Evolutionary conservation across 2,888 invertebrate genomes (phyloP).

Genomic region (Cyclophora albipunctata): DNA sequence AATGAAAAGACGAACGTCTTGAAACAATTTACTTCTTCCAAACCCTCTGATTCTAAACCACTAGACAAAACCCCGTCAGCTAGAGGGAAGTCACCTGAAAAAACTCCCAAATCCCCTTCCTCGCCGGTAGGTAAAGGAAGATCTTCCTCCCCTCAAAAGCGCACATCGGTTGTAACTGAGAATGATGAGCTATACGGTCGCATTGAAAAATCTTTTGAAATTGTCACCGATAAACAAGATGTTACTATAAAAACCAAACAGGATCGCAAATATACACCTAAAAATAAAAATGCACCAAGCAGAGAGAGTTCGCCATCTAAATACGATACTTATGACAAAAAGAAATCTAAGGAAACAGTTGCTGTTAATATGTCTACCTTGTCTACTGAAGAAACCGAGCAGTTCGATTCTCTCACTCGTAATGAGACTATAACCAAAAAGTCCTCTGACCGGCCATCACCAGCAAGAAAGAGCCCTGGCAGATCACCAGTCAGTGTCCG

Average conservation of each 20-base stretch:
- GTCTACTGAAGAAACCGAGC: conserved; percentile 19
- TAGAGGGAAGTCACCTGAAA: conserved; percentile 27
- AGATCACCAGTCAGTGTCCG: conserved; percentile 39
- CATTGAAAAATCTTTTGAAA: conserved; percentile 18
- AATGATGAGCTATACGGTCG: conserved; percentile 14
- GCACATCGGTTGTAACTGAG: conserved; percentile 28
- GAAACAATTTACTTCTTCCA: conserved; percentile 7
- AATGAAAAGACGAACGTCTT: conserved; percentile 24
- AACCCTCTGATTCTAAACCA: conserved; percentile 4
- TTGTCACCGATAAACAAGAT: conserved; percentile 14
- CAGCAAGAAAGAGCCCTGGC: conserved; percentile 31
- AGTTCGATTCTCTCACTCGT: conserved; percentile 24
- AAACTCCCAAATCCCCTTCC: conserved; percentile 19
- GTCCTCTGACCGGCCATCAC: conserved; percentile 22
- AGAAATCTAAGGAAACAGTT: conserved; percentile 14
- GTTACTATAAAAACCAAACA: conserved; percentile 9
- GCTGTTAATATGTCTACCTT: background rate
- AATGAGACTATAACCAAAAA: conserved; percentile 27
- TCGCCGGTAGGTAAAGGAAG: conserved; percentile 20
- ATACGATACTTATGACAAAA: conserved; percentile 33
- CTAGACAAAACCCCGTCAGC: conserved; percentile 26
- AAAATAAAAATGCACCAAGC: conserved; percentile 7
- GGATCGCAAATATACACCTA: conserved; percentile 5
- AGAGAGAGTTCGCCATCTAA: conserved; percentile 20
- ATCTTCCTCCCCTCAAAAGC: conserved; percentile 42